phyloP scores from a whole-genome alignment of 2,113 vertebrate genomes.

The Catharus fuscescens region DNA sequence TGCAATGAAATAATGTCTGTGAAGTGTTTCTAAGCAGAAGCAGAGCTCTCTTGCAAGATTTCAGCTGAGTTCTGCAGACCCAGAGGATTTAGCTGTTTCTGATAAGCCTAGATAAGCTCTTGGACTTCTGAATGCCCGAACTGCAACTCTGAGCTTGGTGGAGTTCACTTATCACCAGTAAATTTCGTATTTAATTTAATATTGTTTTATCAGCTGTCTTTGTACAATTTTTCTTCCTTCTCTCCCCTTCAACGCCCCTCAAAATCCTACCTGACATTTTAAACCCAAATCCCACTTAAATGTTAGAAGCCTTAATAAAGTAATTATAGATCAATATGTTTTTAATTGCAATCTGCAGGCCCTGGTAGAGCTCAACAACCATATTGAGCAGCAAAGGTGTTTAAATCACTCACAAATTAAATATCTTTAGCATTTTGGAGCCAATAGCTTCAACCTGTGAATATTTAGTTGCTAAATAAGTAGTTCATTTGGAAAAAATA shows the following conservation, averaged over 20 bases:
- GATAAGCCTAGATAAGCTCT: slow-evolving; percentile 18
- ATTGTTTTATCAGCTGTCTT: neutral
- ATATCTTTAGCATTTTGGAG: neutral
- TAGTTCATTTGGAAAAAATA: neutral
- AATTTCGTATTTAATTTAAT: neutral
- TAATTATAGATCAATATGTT: neutral
- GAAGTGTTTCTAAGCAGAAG: slow-evolving; percentile 8
- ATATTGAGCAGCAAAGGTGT: neutral
- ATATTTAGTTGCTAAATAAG: neutral
- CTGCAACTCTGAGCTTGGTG: neutral
- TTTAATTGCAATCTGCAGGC: neutral
- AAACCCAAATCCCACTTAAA: neutral
- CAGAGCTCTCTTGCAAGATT: neutral
- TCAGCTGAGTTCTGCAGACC: neutral
- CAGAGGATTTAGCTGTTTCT: neutral
- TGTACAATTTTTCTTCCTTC: neutral
- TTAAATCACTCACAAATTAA: neutral
- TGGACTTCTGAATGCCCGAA: neutral
- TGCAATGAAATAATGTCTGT: neutral
- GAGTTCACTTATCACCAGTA: neutral
- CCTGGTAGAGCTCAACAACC: neutral
- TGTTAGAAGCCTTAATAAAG: neutral
- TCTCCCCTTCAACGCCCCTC: neutral
- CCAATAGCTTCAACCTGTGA: neutral
- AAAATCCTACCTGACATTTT: neutral